A percentile compares a stretch with the other conserved stretches of the same genome.
Evolutionary conservation across 2,888 invertebrate genomes (phyloP).

Genomic region (Phalera bucephala): DNA sequence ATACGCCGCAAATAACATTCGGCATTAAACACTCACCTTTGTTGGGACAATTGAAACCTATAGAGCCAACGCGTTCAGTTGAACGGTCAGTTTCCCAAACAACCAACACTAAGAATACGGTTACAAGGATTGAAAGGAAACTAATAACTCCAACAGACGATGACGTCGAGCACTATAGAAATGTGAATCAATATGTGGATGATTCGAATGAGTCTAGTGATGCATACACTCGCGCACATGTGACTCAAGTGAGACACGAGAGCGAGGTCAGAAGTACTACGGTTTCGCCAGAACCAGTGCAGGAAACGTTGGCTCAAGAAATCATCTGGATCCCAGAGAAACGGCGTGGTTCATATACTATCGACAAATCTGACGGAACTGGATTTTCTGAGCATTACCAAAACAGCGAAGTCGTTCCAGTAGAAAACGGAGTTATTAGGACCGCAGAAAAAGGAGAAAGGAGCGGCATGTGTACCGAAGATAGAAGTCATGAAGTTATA

Average conservation of each 20-base stretch:
- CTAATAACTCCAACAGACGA: constrained; percentile 20
- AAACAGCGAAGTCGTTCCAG: constrained; percentile 62
- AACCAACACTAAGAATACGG: constrained; percentile 11
- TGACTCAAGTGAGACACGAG: constrained; percentile 64
- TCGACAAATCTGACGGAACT: constrained; percentile 60
- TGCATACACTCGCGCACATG: constrained; percentile 41
- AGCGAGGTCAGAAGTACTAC: constrained; percentile 62
- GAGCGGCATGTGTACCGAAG: constrained; percentile 50
- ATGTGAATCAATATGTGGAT: constrained; percentile 22
- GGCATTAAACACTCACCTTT: constrained; percentile 95
- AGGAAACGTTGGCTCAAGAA: constrained; percentile 66
- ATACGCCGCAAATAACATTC: constrained; percentile 85
- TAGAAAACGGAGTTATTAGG: constrained; percentile 58
- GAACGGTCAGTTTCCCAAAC: constrained; percentile 26
- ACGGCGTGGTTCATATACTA: constrained; percentile 74
- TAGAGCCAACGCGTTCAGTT: constrained; percentile 39
- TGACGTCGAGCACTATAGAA: constrained; percentile 28
- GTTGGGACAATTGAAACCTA: constrained; percentile 77
- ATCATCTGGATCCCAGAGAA: constrained; percentile 73
- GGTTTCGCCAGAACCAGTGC: constrained; percentile 65
- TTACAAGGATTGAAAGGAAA: constrained; percentile 18
- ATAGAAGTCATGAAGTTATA: constrained; percentile 52
- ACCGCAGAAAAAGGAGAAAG: constrained; percentile 58
- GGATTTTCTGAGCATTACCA: constrained; percentile 60
- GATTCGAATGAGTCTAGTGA: constrained; percentile 18